Conservation (phyloP, 2,797 vertebrate species). For the Sebastes minor region DNA sequence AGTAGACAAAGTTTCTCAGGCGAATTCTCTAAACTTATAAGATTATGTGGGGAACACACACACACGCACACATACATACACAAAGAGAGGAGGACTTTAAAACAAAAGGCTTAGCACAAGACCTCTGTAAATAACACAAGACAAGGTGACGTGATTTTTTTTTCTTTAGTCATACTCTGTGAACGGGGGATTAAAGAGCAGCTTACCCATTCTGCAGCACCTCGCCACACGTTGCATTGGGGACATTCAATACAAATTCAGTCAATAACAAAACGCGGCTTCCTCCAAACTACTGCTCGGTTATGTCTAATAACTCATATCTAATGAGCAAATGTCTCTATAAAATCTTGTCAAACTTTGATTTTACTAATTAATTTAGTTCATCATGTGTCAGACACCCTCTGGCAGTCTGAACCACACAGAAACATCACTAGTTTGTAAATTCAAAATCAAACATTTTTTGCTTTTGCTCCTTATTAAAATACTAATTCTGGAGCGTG, state of each 20-base stretch:
- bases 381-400: neutral
- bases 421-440: neutral
- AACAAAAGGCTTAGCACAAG: neutral
- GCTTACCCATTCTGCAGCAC: slow-evolving; percentile 39
- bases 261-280: slow-evolving; percentile 8
- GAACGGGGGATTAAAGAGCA: neutral
- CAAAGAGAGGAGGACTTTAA: neutral
- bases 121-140: neutral
- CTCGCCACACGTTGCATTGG: slow-evolving; percentile 35
- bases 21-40: neutral
- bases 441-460: neutral
- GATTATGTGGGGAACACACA: neutral
- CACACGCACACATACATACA: neutral
- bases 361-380: neutral
- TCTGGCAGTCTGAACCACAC: neutral
- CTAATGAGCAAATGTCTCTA: neutral
- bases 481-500: neutral
- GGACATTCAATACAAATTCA: slow-evolving; percentile 17
- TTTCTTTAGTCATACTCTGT: neutral
- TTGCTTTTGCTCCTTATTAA: neutral
- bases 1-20: neutral
- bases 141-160: neutral
- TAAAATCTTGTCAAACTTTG: neutral
- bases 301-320: neutral
- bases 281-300: neutral